phyloP scores from a whole-genome alignment of 2,113 vertebrate species.

The Lophotis ruficrista region DNA sequence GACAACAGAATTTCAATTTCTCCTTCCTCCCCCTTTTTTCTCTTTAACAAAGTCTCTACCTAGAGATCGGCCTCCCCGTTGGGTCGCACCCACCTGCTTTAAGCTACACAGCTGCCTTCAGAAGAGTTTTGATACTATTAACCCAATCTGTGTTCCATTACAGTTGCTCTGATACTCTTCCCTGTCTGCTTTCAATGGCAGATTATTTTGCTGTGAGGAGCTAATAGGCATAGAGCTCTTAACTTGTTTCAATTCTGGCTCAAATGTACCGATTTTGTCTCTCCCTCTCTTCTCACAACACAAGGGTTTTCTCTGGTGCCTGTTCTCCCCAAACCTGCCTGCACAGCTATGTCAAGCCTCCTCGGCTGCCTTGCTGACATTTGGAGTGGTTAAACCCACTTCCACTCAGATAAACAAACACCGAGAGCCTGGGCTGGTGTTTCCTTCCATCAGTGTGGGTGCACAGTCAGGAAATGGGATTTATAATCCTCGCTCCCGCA shows the following conservation, averaged over 20 bases:
- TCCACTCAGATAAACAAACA: background rate
- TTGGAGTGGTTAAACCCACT: background rate
- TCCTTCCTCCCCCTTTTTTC: background rate
- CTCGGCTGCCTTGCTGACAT: background rate
- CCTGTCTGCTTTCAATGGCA: conserved; percentile 21
- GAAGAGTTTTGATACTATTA: conserved; percentile 30
- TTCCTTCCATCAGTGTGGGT: background rate
- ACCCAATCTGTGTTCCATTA: conserved; percentile 33
- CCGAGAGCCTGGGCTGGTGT: rapidly evolving
- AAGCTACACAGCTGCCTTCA: conserved; percentile 32
- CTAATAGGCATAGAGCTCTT: conserved; percentile 54
- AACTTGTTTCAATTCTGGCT: conserved; percentile 52
- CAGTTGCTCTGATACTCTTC: background rate
- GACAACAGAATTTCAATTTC: conserved; percentile 55
- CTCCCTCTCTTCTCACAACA: background rate
- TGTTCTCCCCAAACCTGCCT: background rate
- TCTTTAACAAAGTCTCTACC: conserved; percentile 10
- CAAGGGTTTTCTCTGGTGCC: background rate
- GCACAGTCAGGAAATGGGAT: background rate
- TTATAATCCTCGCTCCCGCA: background rate
- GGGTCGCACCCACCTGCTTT: conserved; percentile 22
- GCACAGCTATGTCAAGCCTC: background rate
- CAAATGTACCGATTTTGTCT: background rate
- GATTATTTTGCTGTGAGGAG: conserved; percentile 48
- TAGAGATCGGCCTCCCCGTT: background rate